Evolutionary conservation across 1,140 invertebrate genomes (phyloP).

Genomic region (Drosophila ananassae): DNA sequence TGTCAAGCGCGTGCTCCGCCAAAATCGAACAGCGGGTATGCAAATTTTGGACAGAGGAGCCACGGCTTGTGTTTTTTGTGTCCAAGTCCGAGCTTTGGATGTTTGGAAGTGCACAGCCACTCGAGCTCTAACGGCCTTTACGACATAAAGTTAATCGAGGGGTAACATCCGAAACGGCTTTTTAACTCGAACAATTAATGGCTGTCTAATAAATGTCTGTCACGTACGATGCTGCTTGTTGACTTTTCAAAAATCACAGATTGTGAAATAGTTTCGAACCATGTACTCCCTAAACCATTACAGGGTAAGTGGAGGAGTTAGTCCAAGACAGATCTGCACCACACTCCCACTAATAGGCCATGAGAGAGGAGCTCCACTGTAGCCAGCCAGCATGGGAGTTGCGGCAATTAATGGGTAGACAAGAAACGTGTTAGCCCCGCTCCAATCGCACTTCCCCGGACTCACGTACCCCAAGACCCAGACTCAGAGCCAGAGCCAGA

Average conservation of each 20-base stretch:
- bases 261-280: not conserved
- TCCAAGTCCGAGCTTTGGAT: too few species aligned
- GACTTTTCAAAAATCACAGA: not conserved
- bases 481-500: not conserved
- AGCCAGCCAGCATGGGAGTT: not conserved
- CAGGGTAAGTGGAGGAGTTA: too few species aligned
- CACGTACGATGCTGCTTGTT: not conserved
- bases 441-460: slow-evolving; percentile 15
- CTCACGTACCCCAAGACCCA: slow-evolving; percentile 13
- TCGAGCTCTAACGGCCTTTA: too few species aligned
- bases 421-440: slow-evolving; percentile 21
- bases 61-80: not conserved
- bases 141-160: too few species aligned
- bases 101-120: too few species aligned
- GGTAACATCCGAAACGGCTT: not conserved
- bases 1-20: slow-evolving; percentile 49
- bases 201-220: not conserved
- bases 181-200: not conserved
- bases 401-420: slow-evolving; percentile 53
- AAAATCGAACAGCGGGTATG: slow-evolving; percentile 12
- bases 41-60: slow-evolving; percentile 34
- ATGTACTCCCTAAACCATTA: too few species aligned
- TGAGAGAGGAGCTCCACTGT: slow-evolving; percentile 22
- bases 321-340: not conserved
- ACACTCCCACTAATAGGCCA: not conserved